Evolutionary conservation across 2,888 invertebrate genomes (phyloP).

Genomic region (Tetragonisca angustula): DNA sequence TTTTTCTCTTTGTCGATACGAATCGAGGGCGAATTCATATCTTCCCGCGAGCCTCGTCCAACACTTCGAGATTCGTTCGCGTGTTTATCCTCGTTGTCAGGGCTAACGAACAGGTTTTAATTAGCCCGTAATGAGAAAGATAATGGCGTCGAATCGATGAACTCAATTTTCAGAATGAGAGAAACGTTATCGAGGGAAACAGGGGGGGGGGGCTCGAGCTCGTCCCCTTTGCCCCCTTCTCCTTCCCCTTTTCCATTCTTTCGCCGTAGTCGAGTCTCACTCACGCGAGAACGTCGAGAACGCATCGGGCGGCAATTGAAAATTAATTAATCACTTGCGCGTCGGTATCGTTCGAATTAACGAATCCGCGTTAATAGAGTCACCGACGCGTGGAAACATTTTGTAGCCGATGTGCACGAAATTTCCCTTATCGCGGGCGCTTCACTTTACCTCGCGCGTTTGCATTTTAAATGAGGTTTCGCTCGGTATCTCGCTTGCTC

Average conservation of each 20-base stretch:
- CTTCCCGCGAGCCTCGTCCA: not conserved
- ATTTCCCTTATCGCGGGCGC: not conserved
- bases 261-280: not conserved
- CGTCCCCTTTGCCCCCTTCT: not conserved
- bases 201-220: not conserved
- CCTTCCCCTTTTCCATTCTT: too few species aligned
- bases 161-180: slow-evolving; percentile 15
- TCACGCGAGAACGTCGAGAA: not conserved
- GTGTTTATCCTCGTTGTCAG: not conserved
- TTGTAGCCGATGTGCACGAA: not conserved
- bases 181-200: not conserved
- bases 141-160: slow-evolving; percentile 5
- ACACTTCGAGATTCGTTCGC: too few species aligned
- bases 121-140: slow-evolving; percentile 27
- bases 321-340: slow-evolving; percentile 15
- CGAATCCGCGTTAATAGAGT: slow-evolving; percentile 1
- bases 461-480: not conserved
- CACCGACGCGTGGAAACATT: not conserved
- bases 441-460: not conserved
- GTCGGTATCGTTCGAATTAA: not conserved
- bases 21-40: slow-evolving; percentile 1
- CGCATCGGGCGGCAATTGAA: slow-evolving; percentile 6
- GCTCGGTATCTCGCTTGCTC: not conserved
- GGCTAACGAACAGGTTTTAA: slow-evolving; percentile 13
- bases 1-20: not conserved